A percentile compares a stretch with the other conserved stretches of the same genome.
phyloP scores from a whole-genome alignment of 1,140 invertebrate genomes.

The Tetramorium alpestre region DNA sequence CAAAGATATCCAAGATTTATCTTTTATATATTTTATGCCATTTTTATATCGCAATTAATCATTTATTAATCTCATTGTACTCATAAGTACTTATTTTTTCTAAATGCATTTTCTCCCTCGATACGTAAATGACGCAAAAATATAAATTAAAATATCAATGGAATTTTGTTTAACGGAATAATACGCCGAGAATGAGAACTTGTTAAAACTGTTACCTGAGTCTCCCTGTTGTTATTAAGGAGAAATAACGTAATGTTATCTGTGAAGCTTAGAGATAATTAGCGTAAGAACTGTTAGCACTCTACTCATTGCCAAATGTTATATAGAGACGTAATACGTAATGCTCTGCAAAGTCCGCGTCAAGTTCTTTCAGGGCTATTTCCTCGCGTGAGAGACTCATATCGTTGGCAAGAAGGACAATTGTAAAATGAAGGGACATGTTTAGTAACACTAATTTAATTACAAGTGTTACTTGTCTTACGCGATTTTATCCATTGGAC shows the following conservation, averaged over 20 bases:
- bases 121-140: not conserved
- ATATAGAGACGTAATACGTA: conserved; percentile 56
- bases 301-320: conserved; percentile 67
- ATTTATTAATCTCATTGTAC: not conserved
- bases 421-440: not conserved
- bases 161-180: conserved; percentile 45
- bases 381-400: conserved; percentile 55
- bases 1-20: not conserved
- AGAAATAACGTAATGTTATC: conserved; percentile 54
- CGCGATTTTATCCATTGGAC: not conserved
- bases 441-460: conserved; percentile 38
- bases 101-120: not conserved
- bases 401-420: conserved; percentile 16
- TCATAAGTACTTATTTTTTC: not conserved
- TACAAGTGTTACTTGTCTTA: conserved; percentile 46
- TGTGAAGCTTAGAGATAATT: conserved; percentile 63
- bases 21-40: conserved; percentile 11
- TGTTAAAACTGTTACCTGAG: conserved; percentile 79
- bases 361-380: conserved; percentile 68
- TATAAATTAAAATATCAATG: conserved; percentile 10
- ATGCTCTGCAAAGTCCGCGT: conserved; percentile 50
- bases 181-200: conserved; percentile 50
- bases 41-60: conserved; percentile 9
- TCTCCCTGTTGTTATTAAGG: conserved; percentile 68
- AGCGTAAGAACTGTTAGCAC: conserved; percentile 53